Percentiles rank a stretch among this genome's conserved stretches.
Conservation (phyloP, 2,888 invertebrate genomes). For the Cynaeus angustus region DNA sequence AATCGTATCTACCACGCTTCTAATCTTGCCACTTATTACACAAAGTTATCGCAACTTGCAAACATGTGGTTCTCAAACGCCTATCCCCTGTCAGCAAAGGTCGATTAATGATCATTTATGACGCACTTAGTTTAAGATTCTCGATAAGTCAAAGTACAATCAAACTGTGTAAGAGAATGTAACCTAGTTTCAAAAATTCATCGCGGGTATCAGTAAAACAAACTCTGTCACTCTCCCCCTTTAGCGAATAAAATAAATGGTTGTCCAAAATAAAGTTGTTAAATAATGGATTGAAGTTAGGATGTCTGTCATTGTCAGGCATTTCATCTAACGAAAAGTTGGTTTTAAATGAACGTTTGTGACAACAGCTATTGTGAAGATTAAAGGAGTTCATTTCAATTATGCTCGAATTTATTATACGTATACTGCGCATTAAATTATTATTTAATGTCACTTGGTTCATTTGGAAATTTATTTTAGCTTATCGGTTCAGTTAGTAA, state of each 20-base stretch:
- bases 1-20: not conserved
- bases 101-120: conserved; percentile 26
- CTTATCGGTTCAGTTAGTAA: too few species aligned
- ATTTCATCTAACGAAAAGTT: conserved; percentile 7
- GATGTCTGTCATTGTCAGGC: conserved; percentile 18
- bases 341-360: not conserved
- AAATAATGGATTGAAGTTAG: conserved; percentile 27
- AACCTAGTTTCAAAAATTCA: not conserved
- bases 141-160: conserved; percentile 8
- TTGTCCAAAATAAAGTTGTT: conserved; percentile 25
- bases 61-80: conserved; percentile 19
- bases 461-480: too few species aligned
- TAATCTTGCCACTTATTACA: conserved; percentile 20
- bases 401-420: too few species aligned
- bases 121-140: conserved; percentile 5
- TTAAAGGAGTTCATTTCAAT: too few species aligned
- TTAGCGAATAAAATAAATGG: conserved; percentile 14
- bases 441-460: too few species aligned
- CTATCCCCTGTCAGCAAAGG: conserved; percentile 18
- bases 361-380: not conserved
- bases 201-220: not conserved
- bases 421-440: too few species aligned
- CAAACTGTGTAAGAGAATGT: not conserved
- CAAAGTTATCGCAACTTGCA: conserved; percentile 19
- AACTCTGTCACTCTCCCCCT: conserved; percentile 7